These are phyloP conservation scores for Melitaea athalia DNA, from an alignment of 2,888 invertebrate species.

Conservation along the genomic window DNA sequence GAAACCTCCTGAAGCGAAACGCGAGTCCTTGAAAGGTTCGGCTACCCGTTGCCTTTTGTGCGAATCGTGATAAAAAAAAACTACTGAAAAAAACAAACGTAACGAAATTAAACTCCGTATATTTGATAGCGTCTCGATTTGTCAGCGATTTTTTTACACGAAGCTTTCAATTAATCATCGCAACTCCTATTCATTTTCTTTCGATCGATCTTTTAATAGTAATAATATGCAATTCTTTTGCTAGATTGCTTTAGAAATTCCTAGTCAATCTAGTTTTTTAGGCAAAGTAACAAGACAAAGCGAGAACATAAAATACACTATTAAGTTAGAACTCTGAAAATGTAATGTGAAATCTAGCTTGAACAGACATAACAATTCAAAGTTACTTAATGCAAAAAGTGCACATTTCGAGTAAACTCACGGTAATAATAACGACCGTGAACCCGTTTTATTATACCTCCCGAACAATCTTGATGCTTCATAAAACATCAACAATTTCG, in stretches of 20 bases:
- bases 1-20: conserved; percentile 69
- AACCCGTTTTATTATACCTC: conserved; percentile 67
- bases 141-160: conserved; percentile 66
- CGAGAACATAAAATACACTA: conserved; percentile 14
- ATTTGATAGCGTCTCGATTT: conserved; percentile 67
- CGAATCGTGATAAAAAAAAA: conserved; percentile 52
- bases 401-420: conserved; percentile 67
- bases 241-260: conserved; percentile 30
- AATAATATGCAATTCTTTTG: conserved; percentile 8
- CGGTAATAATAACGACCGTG: conserved; percentile 62
- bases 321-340: conserved; percentile 42
- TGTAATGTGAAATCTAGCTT: conserved; percentile 70
- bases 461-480: conserved; percentile 74
- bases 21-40: conserved; percentile 74
- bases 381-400: conserved; percentile 74
- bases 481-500: conserved; percentile 63
- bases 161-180: conserved; percentile 68
- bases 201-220: conserved; percentile 51
- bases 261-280: conserved; percentile 47
- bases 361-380: conserved; percentile 62
- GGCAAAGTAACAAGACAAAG: conserved; percentile 55
- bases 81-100: conserved; percentile 58
- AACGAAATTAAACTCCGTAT: conserved; percentile 53
- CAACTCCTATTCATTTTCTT: conserved; percentile 52
- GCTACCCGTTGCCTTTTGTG: conserved; percentile 68